Evolutionary conservation across 2,888 invertebrate species (phyloP), one percentile per base, ranked within the genome.

Genomic region (Caenorhabditis wallacei): DNA sequence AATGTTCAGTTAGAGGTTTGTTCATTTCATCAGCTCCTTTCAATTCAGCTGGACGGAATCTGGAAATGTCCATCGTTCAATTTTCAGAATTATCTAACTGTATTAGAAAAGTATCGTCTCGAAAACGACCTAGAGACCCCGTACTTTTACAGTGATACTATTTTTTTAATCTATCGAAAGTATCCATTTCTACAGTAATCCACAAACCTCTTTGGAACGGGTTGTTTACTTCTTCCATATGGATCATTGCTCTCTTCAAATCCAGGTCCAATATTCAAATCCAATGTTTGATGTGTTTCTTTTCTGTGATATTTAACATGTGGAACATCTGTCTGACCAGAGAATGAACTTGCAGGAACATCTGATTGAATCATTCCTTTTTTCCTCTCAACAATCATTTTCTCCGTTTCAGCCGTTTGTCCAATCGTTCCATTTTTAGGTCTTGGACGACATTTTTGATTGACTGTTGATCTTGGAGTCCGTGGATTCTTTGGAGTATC

Each of bases 201-300:
- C 2, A 16, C 46, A 30, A 16, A 75, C 76, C 37, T 20, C 24
- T 69, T 57, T 1, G 76, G 76, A 8, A 53, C 69, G 5, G 68
- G 76, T 10, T 59, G 40, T n/a, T 61, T 76, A 43, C 43, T 76
- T 51, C 61, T 68, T 53, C 68, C 76, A 43, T 76, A 69, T 43
- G 76, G 76, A 69, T 76, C 76, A 35, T 69, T 69, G 35, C 76
- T 69, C 53, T 76, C 68, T 43, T 76, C 76, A 43, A 76, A 76
- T 53, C 76, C 76, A n/a, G 76, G 76, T 35, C 76, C 76, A 61
- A 76, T 76, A 43, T 76, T 76, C 43, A 76, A 53, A 53, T 76
- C 76, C 53, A 61, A 61, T 24, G 61, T 20, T 26, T 76, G 68
- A 26, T 53, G 51, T 2, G 53, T 30, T n/a, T 59, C 56, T 24